These are phyloP conservation scores for Caenorhabditis sulstoni DNA, from an alignment of 2,888 invertebrate species.

Conservation along the genomic window DNA sequence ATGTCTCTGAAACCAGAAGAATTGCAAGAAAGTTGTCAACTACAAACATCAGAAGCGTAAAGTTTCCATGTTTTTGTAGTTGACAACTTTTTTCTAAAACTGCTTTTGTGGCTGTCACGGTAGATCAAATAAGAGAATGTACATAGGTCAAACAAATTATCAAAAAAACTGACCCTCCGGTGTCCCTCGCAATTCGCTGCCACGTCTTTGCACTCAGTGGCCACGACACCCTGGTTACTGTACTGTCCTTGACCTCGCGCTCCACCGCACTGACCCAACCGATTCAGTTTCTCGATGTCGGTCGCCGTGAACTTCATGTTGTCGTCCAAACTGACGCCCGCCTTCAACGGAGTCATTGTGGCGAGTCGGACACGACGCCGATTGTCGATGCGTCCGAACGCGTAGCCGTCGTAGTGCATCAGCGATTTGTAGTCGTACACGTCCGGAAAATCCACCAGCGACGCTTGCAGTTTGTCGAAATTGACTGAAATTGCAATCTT, in stretches of 20 bases:
- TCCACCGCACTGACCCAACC: constrained; percentile 64
- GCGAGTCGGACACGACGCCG: constrained; percentile 63
- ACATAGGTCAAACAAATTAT: too few relatives aligned
- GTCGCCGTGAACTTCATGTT: constrained; percentile 67
- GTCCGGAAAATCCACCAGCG: constrained; percentile 67
- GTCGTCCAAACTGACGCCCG: constrained; percentile 63
- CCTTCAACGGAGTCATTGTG: constrained; percentile 75
- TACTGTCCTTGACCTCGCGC: constrained; percentile 3
- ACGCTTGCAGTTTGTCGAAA: constrained; percentile 68
- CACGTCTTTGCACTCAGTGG: constrained; percentile 35
- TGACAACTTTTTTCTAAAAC: too few relatives aligned
- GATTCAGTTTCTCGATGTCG: constrained; percentile 69
- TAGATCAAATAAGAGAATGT: too few relatives aligned
- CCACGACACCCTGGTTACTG: constrained; percentile 24
- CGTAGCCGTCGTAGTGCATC: constrained; percentile 77
- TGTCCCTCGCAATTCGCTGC: constrained; percentile 49
- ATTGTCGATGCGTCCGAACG: constrained; percentile 72
- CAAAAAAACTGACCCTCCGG: too few relatives aligned
- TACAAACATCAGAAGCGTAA: too few relatives aligned
- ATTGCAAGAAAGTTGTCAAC: too few relatives aligned
- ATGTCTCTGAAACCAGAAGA: too few relatives aligned
- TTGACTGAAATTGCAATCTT: constrained; percentile 63
- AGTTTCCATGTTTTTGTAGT: too few relatives aligned
- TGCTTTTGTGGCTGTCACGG: too few relatives aligned
- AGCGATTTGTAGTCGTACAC: constrained; percentile 73